Evolutionary conservation across 2,113 vertebrate species (phyloP).

Genomic region (Callaeas wilsoni): DNA sequence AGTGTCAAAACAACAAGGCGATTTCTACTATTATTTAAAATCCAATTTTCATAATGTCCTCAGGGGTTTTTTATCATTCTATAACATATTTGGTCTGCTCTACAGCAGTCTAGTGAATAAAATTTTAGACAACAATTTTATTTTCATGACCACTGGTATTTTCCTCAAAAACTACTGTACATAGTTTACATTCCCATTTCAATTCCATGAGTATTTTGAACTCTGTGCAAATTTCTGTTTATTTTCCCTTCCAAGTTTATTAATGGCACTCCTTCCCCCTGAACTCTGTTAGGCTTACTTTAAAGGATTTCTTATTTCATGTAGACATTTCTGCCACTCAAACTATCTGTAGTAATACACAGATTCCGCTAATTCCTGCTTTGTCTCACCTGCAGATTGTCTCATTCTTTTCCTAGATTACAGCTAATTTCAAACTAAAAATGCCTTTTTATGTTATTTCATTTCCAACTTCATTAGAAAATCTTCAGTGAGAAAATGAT

Average conservation of each 20-base stretch:
- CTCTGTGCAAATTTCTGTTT: neutral
- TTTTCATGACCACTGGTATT: neutral
- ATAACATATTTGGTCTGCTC: neutral
- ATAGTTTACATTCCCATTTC: neutral
- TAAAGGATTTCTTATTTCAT: neutral
- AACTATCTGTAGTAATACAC: neutral
- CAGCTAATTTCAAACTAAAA: neutral
- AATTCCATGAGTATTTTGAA: neutral
- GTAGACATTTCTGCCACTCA: neutral
- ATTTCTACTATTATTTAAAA: neutral
- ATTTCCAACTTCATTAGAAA: neutral
- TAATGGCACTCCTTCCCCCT: neutral
- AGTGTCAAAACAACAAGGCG: neutral
- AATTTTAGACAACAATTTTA: neutral
- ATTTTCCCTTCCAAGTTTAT: neutral
- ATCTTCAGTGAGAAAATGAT: neutral
- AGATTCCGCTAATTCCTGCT: neutral
- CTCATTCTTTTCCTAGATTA: neutral
- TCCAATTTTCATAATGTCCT: neutral
- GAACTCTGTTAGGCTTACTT: neutral
- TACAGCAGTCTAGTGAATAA: neutral
- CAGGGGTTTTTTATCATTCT: neutral
- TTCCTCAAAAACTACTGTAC: neutral
- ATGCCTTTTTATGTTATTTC: neutral
- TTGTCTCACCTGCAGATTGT: neutral